Base-by-base conservation (phyloP, 2,888 invertebrate genomes). In the Apeira syringaria region DNA sequence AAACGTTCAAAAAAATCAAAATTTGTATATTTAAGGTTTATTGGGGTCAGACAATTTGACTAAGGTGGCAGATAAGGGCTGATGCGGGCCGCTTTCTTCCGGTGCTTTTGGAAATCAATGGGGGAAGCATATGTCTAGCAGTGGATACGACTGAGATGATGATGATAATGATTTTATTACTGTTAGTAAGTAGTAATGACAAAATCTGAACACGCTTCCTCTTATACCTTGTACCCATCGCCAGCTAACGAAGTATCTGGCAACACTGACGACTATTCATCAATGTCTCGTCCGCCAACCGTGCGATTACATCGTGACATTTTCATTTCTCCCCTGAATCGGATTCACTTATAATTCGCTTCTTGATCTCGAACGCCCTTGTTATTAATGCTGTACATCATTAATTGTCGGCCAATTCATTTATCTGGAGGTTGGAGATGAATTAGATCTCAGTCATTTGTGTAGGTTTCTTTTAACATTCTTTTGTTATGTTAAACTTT, bases 221-320 rank as follows among this genome's bases (percentile, higher is more conserved):
- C 42, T 26, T 22, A 11, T 51, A 0, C 5, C 56, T 64, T 63
- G 9, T 2, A 24, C 8, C 3, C 3, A 9, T 9, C 6, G 22
- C 6, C 5, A 20, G 7, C 2, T 20, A 20, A 24, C 9, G 24
- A 9, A 24, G 9, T 24, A 9, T 8, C 24, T 24, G 24, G 24
- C 24, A 24, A 3, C 24, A 24, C 66, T 69, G 73, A 70, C 66
- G 65, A 61, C 79, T 73, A 86, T 86, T 82, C 77, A 82, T 86
- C 86, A 84, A 78, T 61, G 83, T 82, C 83, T 53, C 63, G 70
- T 80, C 80, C 67, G 59, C 74, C 78, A 69, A 70, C 79, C 76
- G 75, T 79, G 81, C 80, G 86, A 86, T 86, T 84, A 84, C 80
- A 51, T 61, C 78, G 81, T 79, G 86, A 86, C 86, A 80, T 83